Conservation (phyloP, 2,888 invertebrate genomes). For the Drosophila subsilvestris region DNA sequence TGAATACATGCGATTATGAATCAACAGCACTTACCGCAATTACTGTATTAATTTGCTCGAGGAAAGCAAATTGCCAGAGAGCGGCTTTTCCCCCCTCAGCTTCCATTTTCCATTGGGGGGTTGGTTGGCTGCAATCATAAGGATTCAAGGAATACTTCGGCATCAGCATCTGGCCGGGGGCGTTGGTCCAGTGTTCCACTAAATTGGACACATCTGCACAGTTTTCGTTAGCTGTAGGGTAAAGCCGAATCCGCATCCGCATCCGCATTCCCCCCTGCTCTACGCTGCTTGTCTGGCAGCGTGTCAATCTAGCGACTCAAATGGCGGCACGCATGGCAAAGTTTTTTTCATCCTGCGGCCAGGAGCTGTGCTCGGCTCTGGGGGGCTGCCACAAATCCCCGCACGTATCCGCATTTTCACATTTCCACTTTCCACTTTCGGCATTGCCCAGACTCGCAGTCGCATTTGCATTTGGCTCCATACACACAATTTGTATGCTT, state of each 20-base stretch:
- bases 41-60: conserved; percentile 70
- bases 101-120: neutral
- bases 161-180: conserved; percentile 29
- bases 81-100: conserved; percentile 28
- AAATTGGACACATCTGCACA: conserved; percentile 76
- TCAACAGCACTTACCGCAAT: conserved; percentile 60
- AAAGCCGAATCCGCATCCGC: neutral
- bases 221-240: conserved; percentile 48
- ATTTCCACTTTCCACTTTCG: conserved; percentile 59
- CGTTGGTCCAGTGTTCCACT: conserved; percentile 62
- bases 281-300: conserved; percentile 56
- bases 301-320: conserved; percentile 76
- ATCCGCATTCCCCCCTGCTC: too few relatives aligned
- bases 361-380: neutral
- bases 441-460: conserved; percentile 46
- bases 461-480: conserved; percentile 69
- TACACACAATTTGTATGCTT: conserved; percentile 64
- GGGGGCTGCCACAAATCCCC: conserved; percentile 65
- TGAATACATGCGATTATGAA: conserved; percentile 45
- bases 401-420: conserved; percentile 72
- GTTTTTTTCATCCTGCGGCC: conserved; percentile 55
- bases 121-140: conserved; percentile 13
- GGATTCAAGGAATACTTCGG: conserved; percentile 20
- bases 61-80: conserved; percentile 47
- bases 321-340: conserved; percentile 76